A percentile compares a stretch with the other conserved stretches of the same genome.
Evolutionary conservation across 2,797 vertebrate species (phyloP).

Genomic region (Poeciliopsis turneri): DNA sequence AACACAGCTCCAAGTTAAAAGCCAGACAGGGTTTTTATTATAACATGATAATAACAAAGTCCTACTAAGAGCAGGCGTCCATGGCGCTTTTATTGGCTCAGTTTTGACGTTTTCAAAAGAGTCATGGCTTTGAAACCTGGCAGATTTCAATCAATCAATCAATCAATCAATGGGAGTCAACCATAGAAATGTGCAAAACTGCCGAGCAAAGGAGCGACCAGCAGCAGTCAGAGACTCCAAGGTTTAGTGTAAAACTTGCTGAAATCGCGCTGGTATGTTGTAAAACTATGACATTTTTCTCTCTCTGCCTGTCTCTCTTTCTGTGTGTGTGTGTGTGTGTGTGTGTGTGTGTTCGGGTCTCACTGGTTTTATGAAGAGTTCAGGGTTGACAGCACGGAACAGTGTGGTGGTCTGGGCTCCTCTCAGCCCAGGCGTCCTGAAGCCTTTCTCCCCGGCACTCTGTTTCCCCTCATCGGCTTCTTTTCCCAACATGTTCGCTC

Average conservation of each 20-base stretch:
- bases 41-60: not conserved
- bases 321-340: too few relatives aligned
- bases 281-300: not conserved
- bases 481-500: constrained; percentile 77
- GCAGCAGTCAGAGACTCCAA: not conserved
- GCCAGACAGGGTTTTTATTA: not conserved
- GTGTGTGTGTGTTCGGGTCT: constrained; percentile 18
- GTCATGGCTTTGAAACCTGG: not conserved
- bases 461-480: constrained; percentile 69
- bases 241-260: not conserved
- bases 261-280: not conserved
- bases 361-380: constrained; percentile 97
- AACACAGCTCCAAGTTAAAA: not conserved
- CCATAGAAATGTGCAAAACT: not conserved
- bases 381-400: constrained; percentile 93
- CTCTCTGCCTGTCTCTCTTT: too few relatives aligned
- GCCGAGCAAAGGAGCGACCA: too few relatives aligned
- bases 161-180: not conserved
- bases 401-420: constrained; percentile 85
- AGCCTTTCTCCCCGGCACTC: constrained; percentile 70
- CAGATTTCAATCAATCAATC: not conserved
- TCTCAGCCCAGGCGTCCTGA: constrained; percentile 84
- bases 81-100: not conserved
- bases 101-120: not conserved
- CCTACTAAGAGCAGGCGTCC: not conserved